Evolutionary conservation across 1,140 invertebrate species (phyloP).

Genomic region (Drosophila bocki): DNA sequence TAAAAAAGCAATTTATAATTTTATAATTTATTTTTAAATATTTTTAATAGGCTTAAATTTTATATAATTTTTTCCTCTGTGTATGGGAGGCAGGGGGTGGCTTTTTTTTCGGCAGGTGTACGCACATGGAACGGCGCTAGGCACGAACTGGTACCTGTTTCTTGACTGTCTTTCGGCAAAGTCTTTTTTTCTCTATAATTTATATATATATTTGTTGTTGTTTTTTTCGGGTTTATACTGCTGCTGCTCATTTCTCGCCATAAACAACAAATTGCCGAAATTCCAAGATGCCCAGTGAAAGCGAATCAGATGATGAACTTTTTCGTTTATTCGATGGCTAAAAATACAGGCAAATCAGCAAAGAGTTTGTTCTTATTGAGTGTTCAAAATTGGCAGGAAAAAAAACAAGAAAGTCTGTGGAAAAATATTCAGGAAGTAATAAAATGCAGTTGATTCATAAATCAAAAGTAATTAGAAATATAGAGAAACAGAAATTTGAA

Average conservation of each 20-base stretch:
- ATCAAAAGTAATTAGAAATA: not conserved
- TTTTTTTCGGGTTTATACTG: constrained; percentile 3
- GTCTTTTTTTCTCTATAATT: constrained; percentile 39
- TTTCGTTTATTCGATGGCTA: constrained; percentile 20
- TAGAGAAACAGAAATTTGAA: not conserved
- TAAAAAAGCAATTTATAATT: not conserved
- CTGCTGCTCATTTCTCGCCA: constrained; percentile 9
- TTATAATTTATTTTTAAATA: not conserved
- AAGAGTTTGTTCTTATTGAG: constrained; percentile 19
- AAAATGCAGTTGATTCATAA: constrained; percentile 2
- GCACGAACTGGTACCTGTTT: constrained; percentile 81
- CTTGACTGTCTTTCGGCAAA: constrained; percentile 34
- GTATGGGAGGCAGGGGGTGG: constrained; percentile 15
- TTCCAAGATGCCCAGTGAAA: constrained; percentile 39
- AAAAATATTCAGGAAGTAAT: constrained; percentile 14
- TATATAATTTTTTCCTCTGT: not conserved
- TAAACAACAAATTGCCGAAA: constrained; percentile 34
- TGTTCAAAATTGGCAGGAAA: constrained; percentile 21
- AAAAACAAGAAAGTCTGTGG: constrained; percentile 5
- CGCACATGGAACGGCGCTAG: constrained; percentile 72
- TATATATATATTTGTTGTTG: constrained; percentile 14
- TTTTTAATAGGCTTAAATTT: not conserved
- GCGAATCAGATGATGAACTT: constrained; percentile 28
- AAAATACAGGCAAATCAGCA: constrained; percentile 10
- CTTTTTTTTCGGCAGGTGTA: constrained; percentile 20